Percentiles rank a stretch among this genome's conserved stretches.
Conservation (phyloP, 2,113 vertebrate genomes). For the Ailuropoda melanoleuca region DNA sequence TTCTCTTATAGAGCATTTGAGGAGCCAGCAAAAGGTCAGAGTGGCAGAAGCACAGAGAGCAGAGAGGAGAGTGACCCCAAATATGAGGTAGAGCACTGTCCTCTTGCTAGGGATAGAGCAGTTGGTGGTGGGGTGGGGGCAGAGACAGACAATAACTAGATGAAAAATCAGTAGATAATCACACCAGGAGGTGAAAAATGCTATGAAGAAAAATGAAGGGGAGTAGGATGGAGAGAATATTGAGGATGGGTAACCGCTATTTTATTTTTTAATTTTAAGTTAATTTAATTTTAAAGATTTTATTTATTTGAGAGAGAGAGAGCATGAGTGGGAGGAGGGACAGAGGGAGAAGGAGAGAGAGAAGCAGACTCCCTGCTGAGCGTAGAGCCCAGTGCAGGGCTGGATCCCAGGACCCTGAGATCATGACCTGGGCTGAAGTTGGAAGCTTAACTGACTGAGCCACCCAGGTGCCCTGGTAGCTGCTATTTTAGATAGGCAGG, state of each 20-base stretch:
- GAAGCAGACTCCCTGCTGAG: not conserved
- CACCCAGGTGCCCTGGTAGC: not conserved
- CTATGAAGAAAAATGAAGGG: not conserved
- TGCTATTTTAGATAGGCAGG: not conserved
- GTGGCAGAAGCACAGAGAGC: not conserved
- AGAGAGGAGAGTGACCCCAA: not conserved
- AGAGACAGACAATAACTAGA: not conserved
- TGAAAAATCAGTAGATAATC: not conserved
- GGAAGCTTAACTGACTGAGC: not conserved
- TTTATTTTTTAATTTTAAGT: not conserved
- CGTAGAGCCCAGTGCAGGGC: not conserved
- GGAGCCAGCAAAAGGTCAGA: not conserved
- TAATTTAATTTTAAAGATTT: not conserved
- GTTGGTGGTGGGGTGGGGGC: not conserved
- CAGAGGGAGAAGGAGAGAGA: not conserved
- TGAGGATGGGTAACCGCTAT: not conserved
- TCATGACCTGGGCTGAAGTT: not conserved
- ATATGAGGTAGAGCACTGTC: not conserved
- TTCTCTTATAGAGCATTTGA: not conserved
- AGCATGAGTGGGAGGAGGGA: not conserved
- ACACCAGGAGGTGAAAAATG: not conserved
- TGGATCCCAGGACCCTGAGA: not conserved
- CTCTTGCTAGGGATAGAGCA: not conserved
- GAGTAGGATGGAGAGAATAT: not conserved
- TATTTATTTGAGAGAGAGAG: not conserved